Base-by-base conservation (phyloP, 2,113 vertebrate species). In the Gila orcuttii region DNA sequence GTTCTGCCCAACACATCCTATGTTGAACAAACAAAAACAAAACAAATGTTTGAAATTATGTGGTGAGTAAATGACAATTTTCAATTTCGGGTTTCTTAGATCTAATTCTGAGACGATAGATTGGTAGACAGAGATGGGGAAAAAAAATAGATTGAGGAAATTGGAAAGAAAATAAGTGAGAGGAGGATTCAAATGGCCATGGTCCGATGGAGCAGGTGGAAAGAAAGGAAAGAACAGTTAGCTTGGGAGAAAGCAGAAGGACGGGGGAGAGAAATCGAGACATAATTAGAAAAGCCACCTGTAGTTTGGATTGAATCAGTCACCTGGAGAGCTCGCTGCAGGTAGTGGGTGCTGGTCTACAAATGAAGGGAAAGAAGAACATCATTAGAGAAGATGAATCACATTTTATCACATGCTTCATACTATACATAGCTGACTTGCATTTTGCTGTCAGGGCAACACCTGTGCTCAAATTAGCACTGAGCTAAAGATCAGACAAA, bases 281-380 rank as follows among this genome's bases (percentile, higher is more conserved):
- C 66, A 52, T 89, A 89, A 83, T 87, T 86, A 86, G 74, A 87
- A 79, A 85, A 86, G 39, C 83, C 86, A 82, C 85, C 82, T 86
- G 71, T 82, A 86, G 85, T 68, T 79, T 75, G 21, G 25, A 23
- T 76, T 52, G 21, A 77, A 76, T 88, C 81, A 11, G 76, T 81
- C 50, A 79, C 59, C n/a, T n/a, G 50, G 76, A 85, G 81, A 25
- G 31, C 80, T 74, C 42, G 19, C 45, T 19, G 36, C 81, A 76
- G 81, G 85, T 88, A 74, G 80, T 69, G 79, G 42, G 42, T 86
- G 79, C 73, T 68, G 71, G 85, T 69, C 85, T 62, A 68, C 62
- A 84, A 84, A 85, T 77, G 79, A 86, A 57, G 78, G 71, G 64
- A 57, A 50, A 79, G 78, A 78, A 85, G 79, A 90, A 79, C 84